phyloP scores from a whole-genome alignment of 2,113 vertebrate species.

The Chaenocephalus aceratus region DNA sequence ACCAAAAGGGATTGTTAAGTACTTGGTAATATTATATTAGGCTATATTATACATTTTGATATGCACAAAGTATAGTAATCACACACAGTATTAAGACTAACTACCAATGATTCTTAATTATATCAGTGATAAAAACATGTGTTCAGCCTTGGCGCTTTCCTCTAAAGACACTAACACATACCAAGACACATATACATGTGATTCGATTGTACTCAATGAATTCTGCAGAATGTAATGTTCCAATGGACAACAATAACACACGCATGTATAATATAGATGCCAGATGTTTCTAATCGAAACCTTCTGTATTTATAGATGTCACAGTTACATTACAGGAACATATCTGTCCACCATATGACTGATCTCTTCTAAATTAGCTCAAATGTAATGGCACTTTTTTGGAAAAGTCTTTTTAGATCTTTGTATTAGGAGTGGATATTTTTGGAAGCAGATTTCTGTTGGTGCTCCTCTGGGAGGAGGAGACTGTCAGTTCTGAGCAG shows the following conservation, averaged over 20 bases:
- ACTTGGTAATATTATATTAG: not conserved
- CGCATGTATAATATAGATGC: not conserved
- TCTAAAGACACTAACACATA: not conserved
- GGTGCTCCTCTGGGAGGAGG: not conserved
- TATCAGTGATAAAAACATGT: not conserved
- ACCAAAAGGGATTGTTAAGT: not conserved
- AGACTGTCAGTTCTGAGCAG: not conserved
- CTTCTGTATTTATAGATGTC: not conserved
- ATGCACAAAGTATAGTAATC: not conserved
- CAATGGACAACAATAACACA: not conserved
- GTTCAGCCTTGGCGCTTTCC: not conserved
- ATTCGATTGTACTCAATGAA: not conserved
- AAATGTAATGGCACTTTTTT: not conserved
- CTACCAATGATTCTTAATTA: not conserved
- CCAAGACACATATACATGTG: not conserved
- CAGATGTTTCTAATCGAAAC: not conserved
- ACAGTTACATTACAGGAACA: not conserved
- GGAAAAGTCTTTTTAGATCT: conserved; percentile 4
- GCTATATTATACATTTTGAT: not conserved
- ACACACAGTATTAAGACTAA: not conserved
- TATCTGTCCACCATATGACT: not conserved
- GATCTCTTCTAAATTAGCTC: not conserved
- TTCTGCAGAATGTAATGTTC: not conserved
- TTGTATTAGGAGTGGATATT: conserved; percentile 5
- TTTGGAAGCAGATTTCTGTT: conserved; percentile 25